phyloP scores from a whole-genome alignment of 2,797 vertebrate species.

The Gadopsis marmoratus region DNA sequence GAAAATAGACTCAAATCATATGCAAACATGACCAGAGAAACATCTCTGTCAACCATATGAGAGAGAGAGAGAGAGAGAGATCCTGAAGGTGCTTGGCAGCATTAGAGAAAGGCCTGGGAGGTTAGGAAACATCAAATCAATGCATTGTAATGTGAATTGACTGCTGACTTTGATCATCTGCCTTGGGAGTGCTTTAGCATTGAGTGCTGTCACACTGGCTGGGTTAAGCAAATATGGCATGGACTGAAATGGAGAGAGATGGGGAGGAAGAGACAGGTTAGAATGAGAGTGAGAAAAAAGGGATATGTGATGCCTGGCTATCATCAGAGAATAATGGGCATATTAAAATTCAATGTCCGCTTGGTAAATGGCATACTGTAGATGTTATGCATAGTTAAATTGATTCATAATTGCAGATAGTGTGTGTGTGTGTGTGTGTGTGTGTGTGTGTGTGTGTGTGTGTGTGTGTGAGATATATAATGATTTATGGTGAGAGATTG shows the following conservation, averaged over 20 bases:
- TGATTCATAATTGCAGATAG: constrained; percentile 63
- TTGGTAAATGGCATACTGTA: constrained; percentile 65
- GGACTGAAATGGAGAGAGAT: constrained; percentile 73
- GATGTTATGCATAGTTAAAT: constrained; percentile 68
- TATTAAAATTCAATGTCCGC: constrained; percentile 76
- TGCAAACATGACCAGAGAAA: constrained; percentile 51
- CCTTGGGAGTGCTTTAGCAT: constrained; percentile 87
- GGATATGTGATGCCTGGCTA: constrained; percentile 63
- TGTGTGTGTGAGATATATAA: no score
- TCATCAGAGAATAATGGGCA: constrained; percentile 75
- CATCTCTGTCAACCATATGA: constrained; percentile 49
- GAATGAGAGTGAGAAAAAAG: constrained; percentile 53
- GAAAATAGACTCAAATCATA: constrained; percentile 44
- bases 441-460: no score
- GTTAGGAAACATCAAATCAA: constrained; percentile 88
- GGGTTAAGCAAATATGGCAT: constrained; percentile 86
- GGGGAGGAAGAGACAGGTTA: constrained; percentile 66
- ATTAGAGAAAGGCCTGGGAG: constrained; percentile 86
- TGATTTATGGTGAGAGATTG: no score
- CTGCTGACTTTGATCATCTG: constrained; percentile 89
- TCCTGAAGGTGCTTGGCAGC: constrained; percentile 83
- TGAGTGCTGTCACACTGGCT: constrained; percentile 86
- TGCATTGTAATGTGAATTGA: constrained; percentile 89
- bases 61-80: constrained; percentile 31
- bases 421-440: no score